phyloP scores from a whole-genome alignment of 2,797 vertebrate species.

The Xenentodon cancila region DNA sequence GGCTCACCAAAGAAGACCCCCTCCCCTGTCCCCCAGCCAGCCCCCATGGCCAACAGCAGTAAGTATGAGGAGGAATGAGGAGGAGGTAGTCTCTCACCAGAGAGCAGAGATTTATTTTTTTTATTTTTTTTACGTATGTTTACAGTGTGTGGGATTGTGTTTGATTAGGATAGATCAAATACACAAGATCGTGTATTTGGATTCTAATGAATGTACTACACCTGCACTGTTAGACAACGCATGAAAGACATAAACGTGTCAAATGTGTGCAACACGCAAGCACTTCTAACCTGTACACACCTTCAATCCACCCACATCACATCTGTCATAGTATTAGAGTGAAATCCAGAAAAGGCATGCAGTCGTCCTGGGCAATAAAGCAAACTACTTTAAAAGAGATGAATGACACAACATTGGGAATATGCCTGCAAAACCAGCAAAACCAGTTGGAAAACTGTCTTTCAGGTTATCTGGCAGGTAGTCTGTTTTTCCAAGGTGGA shows the following conservation, averaged over 20 bases:
- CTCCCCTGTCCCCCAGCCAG: slow-evolving; percentile 87
- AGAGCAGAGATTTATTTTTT: slow-evolving; percentile 6
- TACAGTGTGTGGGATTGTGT: slow-evolving; percentile 18
- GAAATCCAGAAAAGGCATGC: neutral
- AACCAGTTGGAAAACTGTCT: neutral
- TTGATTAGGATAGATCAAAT: slow-evolving; percentile 11
- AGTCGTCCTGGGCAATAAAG: neutral
- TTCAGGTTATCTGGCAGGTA: too few relatives aligned
- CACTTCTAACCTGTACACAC: slow-evolving; percentile 4
- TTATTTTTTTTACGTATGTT: slow-evolving; percentile 23
- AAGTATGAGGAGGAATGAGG: slow-evolving; percentile 85
- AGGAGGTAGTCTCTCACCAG: slow-evolving; percentile 64
- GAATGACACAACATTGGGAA: neutral
- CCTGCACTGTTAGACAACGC: slow-evolving; percentile 12
- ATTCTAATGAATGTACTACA: slow-evolving; percentile 23
- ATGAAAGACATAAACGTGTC: slow-evolving; percentile 5
- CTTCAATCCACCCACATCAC: slow-evolving; percentile 6
- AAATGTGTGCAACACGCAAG: slow-evolving; percentile 5
- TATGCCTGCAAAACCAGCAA: neutral
- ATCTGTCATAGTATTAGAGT: neutral
- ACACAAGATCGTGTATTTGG: slow-evolving; percentile 3
- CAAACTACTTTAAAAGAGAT: neutral
- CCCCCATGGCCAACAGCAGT: slow-evolving; percentile 87
- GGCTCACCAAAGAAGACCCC: slow-evolving; percentile 88
- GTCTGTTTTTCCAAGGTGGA: too few relatives aligned